Conservation (phyloP, 2,888 invertebrate species). For the Melanophora roralis region DNA sequence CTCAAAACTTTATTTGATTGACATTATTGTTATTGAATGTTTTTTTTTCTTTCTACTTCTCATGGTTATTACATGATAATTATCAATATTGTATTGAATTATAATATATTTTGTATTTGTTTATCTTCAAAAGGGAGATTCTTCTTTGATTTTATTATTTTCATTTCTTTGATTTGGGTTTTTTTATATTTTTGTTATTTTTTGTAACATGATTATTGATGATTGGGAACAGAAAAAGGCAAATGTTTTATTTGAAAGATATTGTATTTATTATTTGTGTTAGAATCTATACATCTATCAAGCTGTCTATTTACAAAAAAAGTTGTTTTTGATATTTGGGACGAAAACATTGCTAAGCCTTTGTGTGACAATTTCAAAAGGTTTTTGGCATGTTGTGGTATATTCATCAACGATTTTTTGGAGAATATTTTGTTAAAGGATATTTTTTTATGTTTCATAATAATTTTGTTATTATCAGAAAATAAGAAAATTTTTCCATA, state of each 20-base stretch:
- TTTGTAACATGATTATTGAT: not conserved
- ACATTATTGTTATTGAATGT: constrained; percentile 19
- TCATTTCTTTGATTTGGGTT: not conserved
- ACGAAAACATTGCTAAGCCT: not conserved
- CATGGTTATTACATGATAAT: not conserved
- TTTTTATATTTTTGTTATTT: constrained; percentile 14
- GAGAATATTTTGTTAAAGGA: no score
- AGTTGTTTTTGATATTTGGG: not conserved
- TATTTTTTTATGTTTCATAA: no score
- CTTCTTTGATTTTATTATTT: not conserved
- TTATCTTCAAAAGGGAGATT: not conserved
- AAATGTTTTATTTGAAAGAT: not conserved
- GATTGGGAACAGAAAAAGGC: not conserved
- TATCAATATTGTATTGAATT: not conserved
- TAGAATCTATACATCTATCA: not conserved
- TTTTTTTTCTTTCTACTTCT: not conserved
- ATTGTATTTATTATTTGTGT: not conserved
- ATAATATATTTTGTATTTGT: constrained; percentile 7
- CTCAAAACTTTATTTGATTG: not conserved
- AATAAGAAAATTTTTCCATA: no score
- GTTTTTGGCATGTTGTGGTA: no score
- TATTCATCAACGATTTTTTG: no score
- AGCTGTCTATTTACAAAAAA: not conserved
- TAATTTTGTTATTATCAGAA: no score
- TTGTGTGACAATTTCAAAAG: not conserved